Evolutionary conservation across 2,888 invertebrate species (phyloP).

Genomic region (Orthosia gothica): DNA sequence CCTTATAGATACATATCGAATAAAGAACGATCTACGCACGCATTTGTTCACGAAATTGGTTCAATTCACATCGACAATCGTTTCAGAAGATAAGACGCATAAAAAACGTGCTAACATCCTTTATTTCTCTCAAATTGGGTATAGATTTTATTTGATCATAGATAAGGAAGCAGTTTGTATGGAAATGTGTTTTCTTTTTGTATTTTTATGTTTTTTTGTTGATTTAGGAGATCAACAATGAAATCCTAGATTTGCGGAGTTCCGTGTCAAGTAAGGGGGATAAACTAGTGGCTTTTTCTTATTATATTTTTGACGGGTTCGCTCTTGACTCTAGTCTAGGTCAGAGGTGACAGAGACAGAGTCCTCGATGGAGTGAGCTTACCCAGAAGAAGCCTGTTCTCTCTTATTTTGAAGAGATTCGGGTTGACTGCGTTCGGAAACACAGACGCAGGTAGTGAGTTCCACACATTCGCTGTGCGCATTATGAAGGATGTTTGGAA

Average conservation of each 20-base stretch:
- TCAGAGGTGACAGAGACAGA: too few relatives aligned
- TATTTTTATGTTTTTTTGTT: slow-evolving; percentile 6
- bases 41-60: slow-evolving; percentile 71
- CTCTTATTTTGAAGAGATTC: too few relatives aligned
- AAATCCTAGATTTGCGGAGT: background rate
- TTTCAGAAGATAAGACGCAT: slow-evolving; percentile 64
- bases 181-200: slow-evolving; percentile 36
- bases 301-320: too few relatives aligned
- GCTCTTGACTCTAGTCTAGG: too few relatives aligned
- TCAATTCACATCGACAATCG: slow-evolving; percentile 72
- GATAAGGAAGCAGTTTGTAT: slow-evolving; percentile 58
- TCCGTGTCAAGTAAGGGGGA: too few relatives aligned
- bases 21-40: slow-evolving; percentile 67
- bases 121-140: slow-evolving; percentile 58
- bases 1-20: slow-evolving; percentile 77
- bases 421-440: too few relatives aligned
- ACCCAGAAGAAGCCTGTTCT: too few relatives aligned
- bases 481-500: too few relatives aligned
- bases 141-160: slow-evolving; percentile 67
- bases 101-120: slow-evolving; percentile 68
- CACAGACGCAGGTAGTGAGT: too few relatives aligned
- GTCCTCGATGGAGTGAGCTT: too few relatives aligned
- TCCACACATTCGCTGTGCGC: too few relatives aligned
- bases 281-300: too few relatives aligned
- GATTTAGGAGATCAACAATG: background rate